Evolutionary conservation across 2,797 vertebrate species (phyloP).

Genomic region (Scolopax bukidnonensis): DNA sequence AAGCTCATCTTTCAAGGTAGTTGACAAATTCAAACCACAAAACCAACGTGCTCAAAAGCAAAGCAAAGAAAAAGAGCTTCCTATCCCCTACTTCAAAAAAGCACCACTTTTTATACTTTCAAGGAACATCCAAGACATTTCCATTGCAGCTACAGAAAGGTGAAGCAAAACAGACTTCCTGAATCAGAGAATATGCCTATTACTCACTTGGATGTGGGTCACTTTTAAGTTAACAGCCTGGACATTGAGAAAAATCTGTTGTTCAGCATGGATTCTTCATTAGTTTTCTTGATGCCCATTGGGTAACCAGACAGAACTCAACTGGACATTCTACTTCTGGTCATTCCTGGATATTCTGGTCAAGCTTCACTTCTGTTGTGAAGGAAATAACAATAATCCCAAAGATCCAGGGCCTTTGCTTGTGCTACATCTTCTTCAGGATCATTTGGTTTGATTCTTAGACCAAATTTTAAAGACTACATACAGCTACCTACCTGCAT

Average conservation of each 20-base stretch:
- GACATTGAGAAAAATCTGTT: conserved; percentile 65
- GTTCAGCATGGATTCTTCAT: conserved; percentile 69
- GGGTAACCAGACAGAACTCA: conserved; percentile 65
- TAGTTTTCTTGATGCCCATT: conserved; percentile 62
- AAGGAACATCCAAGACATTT: conserved; percentile 53
- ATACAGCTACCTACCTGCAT: background rate
- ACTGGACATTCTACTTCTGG: conserved; percentile 67
- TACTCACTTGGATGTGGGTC: conserved; percentile 70
- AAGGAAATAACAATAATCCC: conserved; percentile 72
- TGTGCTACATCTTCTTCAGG: conserved; percentile 36
- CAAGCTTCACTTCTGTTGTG: conserved; percentile 71
- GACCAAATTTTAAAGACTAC: background rate
- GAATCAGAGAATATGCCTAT: conserved; percentile 64
- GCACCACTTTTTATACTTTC: background rate
- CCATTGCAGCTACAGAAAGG: conserved; percentile 55
- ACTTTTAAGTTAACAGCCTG: conserved; percentile 70
- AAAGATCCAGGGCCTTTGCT: conserved; percentile 60
- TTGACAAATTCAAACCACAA: conserved; percentile 18
- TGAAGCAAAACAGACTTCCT: conserved; percentile 62
- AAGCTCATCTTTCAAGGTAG: background rate
- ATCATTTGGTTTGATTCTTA: conserved; percentile 46
- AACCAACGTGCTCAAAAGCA: background rate
- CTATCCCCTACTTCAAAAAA: background rate
- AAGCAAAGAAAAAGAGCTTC: conserved; percentile 12
- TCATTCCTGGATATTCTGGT: conserved; percentile 66